Base-by-base conservation (phyloP, 64 coral and sea anemone species). In the Actinia tenebrosa region DNA sequence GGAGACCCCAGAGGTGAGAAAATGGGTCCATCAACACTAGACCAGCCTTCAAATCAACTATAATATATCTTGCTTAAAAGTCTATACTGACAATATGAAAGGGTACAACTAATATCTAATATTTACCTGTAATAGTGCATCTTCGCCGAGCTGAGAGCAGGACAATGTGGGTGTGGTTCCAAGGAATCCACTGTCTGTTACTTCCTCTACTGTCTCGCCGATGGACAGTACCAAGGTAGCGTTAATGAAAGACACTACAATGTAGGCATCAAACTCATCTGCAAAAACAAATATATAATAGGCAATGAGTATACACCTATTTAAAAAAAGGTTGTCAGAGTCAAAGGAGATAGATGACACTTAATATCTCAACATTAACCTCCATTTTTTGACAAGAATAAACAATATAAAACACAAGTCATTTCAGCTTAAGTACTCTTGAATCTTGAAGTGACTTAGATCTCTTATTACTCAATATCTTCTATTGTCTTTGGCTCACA, bases 101-200 rank as follows among this genome's bases (percentile, higher is more conserved):
- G 2, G 17, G 5, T 22, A 0, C 0, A 19, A 66, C 2, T 14
- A 8, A 8, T 66, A 20, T 5, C 6, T 66, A 3, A 66, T 66
- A 3, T 22, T 5, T 87, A 98, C 95, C 95, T 98, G 95, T 60
- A 98, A 42, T 18, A 98, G 79, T 14, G 95, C 95, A 42, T 98
- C 95, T 64, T 98, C 95, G 3, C 95, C 95, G n/a, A 98, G 83
- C 90, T 94, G 92, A 58, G 90, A 98, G 78, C 96, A 98, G 43
- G 96, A 98, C 46, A 98, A 86, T 1, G 96, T 98, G 13, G 96
- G 96, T 23, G 96, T 98, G 56, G 96, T 98, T 8, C 96, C 96
- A 10, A 98, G 89, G 84, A 98, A 98, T 87, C 96, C 96, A 68
- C 96, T 98, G 84, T 98, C 96, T 42, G 96, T 98, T 16, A 98